phyloP scores from a whole-genome alignment of 2,797 vertebrate genomes.

The Scyliorhinus canicula region DNA sequence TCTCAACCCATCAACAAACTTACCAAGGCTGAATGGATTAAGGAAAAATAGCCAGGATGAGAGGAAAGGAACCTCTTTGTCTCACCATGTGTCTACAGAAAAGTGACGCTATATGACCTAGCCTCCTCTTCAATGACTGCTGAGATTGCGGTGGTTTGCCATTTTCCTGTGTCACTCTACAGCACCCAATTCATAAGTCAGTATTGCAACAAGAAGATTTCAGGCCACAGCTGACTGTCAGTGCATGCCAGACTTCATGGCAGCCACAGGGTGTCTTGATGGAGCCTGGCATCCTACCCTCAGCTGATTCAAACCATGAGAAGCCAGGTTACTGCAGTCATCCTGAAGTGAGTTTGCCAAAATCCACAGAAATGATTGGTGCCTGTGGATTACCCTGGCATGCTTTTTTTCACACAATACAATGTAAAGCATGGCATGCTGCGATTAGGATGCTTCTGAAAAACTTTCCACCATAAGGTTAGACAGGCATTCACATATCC shows the following conservation, averaged over 20 bases:
- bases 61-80: background rate
- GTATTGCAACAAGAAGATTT: background rate
- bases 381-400: background rate
- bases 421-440: background rate
- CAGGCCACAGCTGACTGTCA: background rate
- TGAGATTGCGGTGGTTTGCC: background rate
- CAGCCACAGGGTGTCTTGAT: background rate
- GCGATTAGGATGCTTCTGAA: background rate
- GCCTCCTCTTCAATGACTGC: background rate
- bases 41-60: background rate
- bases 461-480: background rate
- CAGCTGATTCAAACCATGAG: background rate
- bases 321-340: background rate
- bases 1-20: background rate
- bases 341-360: background rate
- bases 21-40: background rate
- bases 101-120: background rate
- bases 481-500: background rate
- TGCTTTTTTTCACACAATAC: background rate
- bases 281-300: background rate
- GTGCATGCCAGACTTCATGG: background rate
- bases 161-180: background rate
- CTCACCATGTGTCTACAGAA: background rate
- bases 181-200: background rate
- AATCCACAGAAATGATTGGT: background rate